These are phyloP conservation scores for Helicoverpa armigera DNA, from an alignment of 1,140 invertebrate genomes.

Conservation along the genomic window DNA sequence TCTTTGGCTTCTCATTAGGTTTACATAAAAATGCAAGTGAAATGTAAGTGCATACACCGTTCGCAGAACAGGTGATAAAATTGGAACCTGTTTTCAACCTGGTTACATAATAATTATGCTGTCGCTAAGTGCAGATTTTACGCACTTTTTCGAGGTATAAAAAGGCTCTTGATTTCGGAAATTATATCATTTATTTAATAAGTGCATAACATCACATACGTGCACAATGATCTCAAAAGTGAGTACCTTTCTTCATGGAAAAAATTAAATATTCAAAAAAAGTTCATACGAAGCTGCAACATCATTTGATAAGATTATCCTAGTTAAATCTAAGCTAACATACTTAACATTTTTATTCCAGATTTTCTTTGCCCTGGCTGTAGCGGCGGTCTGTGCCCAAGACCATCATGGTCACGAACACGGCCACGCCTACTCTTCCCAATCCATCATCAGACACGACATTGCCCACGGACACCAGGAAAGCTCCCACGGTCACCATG, in stretches of 20 bases:
- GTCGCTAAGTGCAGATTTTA: constrained; percentile 24
- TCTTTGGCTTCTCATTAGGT: background rate
- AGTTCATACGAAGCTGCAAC: background rate
- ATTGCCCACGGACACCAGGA: background rate
- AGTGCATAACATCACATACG: constrained; percentile 24
- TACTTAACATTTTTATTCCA: constrained; percentile 44
- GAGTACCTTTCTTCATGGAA: constrained; percentile 47
- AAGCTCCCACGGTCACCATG: constrained; percentile 10
- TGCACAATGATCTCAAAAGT: constrained; percentile 64
- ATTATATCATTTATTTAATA: constrained; percentile 49
- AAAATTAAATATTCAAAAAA: background rate
- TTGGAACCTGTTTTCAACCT: constrained; percentile 36
- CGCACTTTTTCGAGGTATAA: constrained; percentile 45
- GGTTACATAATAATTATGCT: constrained; percentile 17
- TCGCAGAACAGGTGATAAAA: constrained; percentile 41
- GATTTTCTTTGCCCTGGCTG: constrained; percentile 57
- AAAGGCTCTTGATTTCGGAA: constrained; percentile 24
- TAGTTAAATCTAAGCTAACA: background rate
- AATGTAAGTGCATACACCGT: constrained; percentile 2
- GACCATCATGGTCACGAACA: constrained; percentile 49
- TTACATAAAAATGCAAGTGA: background rate
- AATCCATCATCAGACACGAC: background rate
- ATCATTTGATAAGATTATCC: too few species aligned
- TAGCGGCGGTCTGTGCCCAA: constrained; percentile 54
- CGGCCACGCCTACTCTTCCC: constrained; percentile 32